Evolutionary conservation across 2,888 invertebrate species (phyloP), one percentile per base, ranked within the genome.

Genomic region (Neelides folsomi): DNA sequence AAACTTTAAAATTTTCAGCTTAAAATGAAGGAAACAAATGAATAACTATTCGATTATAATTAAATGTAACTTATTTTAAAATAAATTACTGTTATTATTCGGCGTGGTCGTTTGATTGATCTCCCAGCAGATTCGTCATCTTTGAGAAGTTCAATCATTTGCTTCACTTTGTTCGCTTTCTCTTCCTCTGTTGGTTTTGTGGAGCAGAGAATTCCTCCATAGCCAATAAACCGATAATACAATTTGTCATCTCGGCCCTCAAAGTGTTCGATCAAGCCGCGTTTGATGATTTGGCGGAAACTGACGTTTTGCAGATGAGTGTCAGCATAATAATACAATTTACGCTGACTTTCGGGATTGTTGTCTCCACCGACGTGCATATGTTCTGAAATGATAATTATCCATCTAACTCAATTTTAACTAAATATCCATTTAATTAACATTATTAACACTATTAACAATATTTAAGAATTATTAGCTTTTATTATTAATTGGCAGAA

Each of bases 221-320:
- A 62, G 16, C 49, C 27, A 13, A 58, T 63, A 9, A 50, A 40
- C 20, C 62, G 51, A 48, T 59, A 63, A 42, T 59, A 56, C 13
- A 63, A 39, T 7, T 53, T 49, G 44, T 63, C 63, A 49, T 60
- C 61, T 19, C 63, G 43, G 9, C 52, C 56, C 35, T 63, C 60
- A 55, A 62, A 63, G 37, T 54, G 53, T 41, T 63, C 63, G 39
- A 63, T 58, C 27, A 63, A 54, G 13, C 61, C 59, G 20, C 56
- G 55, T 10, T 52, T 55, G 35, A 62, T 52, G 7, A 63, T 52
- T 38, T 59, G 19, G n/a, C 63, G 44, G 42, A 59, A 57, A 16
- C 42, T 34, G 5, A 63, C 59, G 44, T 43, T 49, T 35, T 58
- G 55, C 15, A 55, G 54, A 38, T 63, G 63, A 19, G 56, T 44